Percentiles rank a stretch among this genome's conserved stretches.
phyloP scores from a whole-genome alignment of 2,113 vertebrate species.

The Climacteris rufus region DNA sequence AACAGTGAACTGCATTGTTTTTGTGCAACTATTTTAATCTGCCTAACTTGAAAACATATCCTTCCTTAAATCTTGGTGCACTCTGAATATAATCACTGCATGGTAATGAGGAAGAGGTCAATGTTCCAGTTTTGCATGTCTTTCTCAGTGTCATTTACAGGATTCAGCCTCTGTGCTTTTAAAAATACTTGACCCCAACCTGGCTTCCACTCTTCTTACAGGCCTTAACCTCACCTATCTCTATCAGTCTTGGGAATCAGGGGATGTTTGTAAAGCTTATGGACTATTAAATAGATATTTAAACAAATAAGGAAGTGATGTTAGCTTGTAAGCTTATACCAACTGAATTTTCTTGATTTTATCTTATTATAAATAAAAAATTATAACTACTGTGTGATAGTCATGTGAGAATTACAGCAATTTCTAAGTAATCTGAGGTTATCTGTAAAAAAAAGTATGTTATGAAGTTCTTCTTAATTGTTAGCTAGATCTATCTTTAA shows the following conservation, averaged over 20 bases:
- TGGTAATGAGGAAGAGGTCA: neutral
- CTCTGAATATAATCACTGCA: neutral
- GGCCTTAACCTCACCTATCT: neutral
- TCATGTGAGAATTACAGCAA: neutral
- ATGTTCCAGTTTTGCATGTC: neutral
- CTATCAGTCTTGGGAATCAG: neutral
- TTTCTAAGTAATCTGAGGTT: neutral
- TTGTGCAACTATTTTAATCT: neutral
- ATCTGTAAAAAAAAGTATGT: neutral
- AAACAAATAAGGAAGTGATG: neutral
- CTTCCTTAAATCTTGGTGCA: neutral
- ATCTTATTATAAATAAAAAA: neutral
- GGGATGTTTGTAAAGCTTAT: neutral
- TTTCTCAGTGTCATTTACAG: neutral
- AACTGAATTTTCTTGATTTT: neutral
- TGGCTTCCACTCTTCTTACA: neutral
- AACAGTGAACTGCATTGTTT: neutral
- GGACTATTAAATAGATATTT: neutral
- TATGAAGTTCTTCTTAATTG: neutral
- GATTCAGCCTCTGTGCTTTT: neutral
- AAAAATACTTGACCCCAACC: neutral
- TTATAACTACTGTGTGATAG: neutral
- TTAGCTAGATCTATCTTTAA: neutral
- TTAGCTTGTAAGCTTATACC: neutral
- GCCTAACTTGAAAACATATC: neutral